These are phyloP conservation scores for Gavialis gangeticus DNA, from an alignment of 2,113 vertebrate species.

Conservation along the genomic window DNA sequence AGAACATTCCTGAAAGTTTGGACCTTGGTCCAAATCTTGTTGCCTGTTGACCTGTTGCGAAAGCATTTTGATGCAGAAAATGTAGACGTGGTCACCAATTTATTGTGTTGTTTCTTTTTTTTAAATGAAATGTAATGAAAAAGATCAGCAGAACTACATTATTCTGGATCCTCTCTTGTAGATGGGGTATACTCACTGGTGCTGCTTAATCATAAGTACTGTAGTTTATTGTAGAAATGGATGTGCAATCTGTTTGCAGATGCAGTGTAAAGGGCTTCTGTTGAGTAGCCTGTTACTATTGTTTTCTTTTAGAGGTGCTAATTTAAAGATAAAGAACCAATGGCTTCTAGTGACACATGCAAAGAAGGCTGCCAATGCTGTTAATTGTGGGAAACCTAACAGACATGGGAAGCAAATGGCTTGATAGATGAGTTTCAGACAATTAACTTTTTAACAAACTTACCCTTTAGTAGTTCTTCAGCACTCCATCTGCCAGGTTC, in stretches of 20 bases:
- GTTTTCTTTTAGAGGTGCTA: constrained; percentile 55
- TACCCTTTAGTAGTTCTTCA: constrained; percentile 3
- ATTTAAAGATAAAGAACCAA: constrained; percentile 54
- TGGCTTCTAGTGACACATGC: constrained; percentile 39
- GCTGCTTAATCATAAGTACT: not conserved
- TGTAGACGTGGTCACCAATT: not conserved
- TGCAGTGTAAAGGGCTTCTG: not conserved
- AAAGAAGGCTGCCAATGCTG: constrained; percentile 49
- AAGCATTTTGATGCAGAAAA: not conserved
- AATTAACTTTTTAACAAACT: constrained; percentile 54
- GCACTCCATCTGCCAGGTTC: constrained; percentile 29
- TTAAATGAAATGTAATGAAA: not conserved
- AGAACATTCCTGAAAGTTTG: not conserved
- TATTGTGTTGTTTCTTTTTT: not conserved
- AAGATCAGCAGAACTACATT: not conserved
- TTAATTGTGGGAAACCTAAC: constrained; percentile 48
- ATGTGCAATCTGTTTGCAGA: not conserved
- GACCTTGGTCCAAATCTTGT: not conserved
- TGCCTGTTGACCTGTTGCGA: not conserved
- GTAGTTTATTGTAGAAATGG: not conserved
- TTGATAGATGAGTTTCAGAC: constrained; percentile 34
- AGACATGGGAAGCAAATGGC: constrained; percentile 46
- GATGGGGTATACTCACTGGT: not conserved
- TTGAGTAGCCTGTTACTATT: not conserved
- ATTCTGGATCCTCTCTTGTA: not conserved